Base-by-base conservation (phyloP, 2,113 vertebrate species). In the Pipa parva region DNA sequence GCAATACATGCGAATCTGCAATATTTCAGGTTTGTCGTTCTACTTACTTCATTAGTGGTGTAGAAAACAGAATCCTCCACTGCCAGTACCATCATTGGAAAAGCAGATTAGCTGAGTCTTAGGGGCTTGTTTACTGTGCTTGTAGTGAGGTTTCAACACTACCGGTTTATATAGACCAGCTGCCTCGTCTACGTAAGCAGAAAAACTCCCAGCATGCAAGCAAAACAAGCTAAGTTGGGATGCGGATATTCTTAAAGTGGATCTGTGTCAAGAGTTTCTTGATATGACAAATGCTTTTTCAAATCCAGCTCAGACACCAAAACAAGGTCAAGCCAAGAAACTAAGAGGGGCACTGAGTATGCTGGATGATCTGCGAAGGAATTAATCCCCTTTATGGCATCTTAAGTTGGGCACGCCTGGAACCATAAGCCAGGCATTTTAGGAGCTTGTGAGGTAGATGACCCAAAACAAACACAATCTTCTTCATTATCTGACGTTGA, bases 201-300 rank as follows among this genome's bases (percentile, higher is more conserved):
- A 56, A 28, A 29, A 49, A 50, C 77, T 92, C 89, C 90, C 83
- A 79, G 80, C 75, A 84, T 88, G 81, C 92, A 67, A 77, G 68
- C 80, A 88, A 88, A 88, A 84, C 86, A 86, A 91, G 85, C 82
- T 91, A 89, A 90, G 85, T 89, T 86, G 82, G 26, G 56, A 86
- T 83, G 78, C 85, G 76, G 79, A 86, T 80, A 88, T 91, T 86
- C 84, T 78, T 89, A 92, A 95, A 90, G 87, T 89, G 88, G 90
- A 94, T 93, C 88, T 90, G 76, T 84, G 76, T 82, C 80, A 82
- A 52, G 54, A 83, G 81, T 84, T n/a, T 79, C 80, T 77, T 60
- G 72, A 69, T 73, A 73, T 66, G 72, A 66, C 49, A 74, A 68
- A 50, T 63, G 61, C 1, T 12, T 49, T n/a, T 61, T 21, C 72